Evolutionary conservation across 2,797 vertebrate genomes (phyloP), one percentile per base, ranked within the genome.

Genomic region (Kryptolebias ocellatus): DNA sequence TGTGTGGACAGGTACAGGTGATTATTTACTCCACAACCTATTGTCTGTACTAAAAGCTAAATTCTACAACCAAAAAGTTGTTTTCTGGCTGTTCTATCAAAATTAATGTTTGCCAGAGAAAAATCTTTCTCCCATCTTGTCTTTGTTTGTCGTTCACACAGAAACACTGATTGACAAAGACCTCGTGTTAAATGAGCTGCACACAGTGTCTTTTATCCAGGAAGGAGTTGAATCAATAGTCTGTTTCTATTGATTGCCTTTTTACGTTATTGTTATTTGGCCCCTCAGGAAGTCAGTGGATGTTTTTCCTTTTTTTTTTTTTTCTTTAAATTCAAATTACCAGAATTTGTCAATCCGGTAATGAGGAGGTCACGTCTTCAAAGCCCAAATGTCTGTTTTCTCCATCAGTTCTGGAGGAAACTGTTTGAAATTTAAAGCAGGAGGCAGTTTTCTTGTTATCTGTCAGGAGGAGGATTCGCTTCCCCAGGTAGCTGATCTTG

Each of bases 141-240:
- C 73, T 69, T 79, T 81, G 67, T 66, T 78, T 74, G 75, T 82
- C 74, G 74, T 75, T 80, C 69, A 63, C 64, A 58, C 46, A 14
- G 56, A 66, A 61, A 55, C 6, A 3, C 68, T 62, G 83, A 83
- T 42, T 84, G 81, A 87, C 85, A 83, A 78, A 80, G 60, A 62
- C 78, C 74, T 62, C 63, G 65, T 80, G 83, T 79, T 86, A 88
- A 90, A 83, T 84, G 81, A 68, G 54, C 78, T 87, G 81, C 27
- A 52, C 73, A 75, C 60, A 64, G 63, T 66, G 72, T 76, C 74
- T 87, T 69, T 73, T 83, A 70, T 81, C 78, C 76, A 75, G 67
- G 74, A 83, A 76, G 71, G 61, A 70, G 60, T 55, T 56, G 52
- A 83, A 87, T 90, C 83, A 74, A 90, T 91, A 86, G 67, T 51